phyloP scores from a whole-genome alignment of 1,140 invertebrate species.

The Procambarus virginalis region DNA sequence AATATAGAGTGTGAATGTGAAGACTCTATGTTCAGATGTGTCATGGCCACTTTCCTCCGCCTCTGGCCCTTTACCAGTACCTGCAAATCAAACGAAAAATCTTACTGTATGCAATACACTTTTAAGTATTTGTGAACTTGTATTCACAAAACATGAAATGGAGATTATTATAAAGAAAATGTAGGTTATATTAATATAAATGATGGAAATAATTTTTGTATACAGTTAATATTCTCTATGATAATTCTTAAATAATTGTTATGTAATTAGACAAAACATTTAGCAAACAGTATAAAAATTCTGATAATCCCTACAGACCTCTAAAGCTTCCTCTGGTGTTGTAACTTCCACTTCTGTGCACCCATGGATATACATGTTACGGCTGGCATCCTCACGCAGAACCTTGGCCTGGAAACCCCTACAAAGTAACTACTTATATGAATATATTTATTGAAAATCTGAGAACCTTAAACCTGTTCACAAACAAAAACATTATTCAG shows the following conservation, averaged over 20 bases:
- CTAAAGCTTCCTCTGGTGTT: slow-evolving; percentile 92
- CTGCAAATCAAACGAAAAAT: slow-evolving; percentile 26
- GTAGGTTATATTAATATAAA: too few species aligned
- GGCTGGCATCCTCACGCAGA: slow-evolving; percentile 84
- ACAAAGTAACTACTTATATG: neutral
- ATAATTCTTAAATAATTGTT: too few species aligned
- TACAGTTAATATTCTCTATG: too few species aligned
- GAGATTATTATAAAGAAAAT: too few species aligned
- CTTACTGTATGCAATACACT: too few species aligned
- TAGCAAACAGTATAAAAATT: neutral
- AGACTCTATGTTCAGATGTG: slow-evolving; percentile 91
- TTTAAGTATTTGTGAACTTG: too few species aligned
- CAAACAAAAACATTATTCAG: too few species aligned
- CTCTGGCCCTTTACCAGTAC: slow-evolving; percentile 87
- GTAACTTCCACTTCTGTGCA: slow-evolving; percentile 93
- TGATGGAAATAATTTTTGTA: too few species aligned
- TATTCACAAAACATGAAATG: too few species aligned
- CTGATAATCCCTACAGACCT: slow-evolving; percentile 73
- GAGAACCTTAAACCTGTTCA: too few species aligned
- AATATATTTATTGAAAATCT: neutral
- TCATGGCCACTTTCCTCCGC: slow-evolving; percentile 89
- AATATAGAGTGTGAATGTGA: slow-evolving; percentile 96
- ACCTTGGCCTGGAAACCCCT: slow-evolving; percentile 77
- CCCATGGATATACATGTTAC: slow-evolving; percentile 93
- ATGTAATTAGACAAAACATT: too few species aligned